These are phyloP conservation scores for Cephalopholis sonnerati DNA, from an alignment of 2,113 vertebrate species.

Conservation along the genomic window DNA sequence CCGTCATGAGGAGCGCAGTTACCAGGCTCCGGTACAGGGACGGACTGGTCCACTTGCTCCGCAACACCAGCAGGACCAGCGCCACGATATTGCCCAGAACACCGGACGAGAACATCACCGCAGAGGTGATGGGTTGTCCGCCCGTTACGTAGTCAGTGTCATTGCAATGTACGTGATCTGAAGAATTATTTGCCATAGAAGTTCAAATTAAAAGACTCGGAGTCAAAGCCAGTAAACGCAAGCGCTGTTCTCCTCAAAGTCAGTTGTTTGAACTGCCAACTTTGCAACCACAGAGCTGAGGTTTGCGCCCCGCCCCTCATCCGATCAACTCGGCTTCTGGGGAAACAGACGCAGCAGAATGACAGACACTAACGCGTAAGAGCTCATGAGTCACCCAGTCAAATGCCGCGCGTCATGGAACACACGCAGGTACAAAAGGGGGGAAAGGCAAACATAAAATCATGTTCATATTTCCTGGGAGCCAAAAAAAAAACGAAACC, in stretches of 20 bases:
- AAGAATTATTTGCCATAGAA: neutral
- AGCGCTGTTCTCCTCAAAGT: neutral
- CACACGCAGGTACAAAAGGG: no score
- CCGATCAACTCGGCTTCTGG: neutral
- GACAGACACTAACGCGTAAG: neutral
- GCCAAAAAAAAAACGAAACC: no score
- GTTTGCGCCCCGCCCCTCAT: neutral
- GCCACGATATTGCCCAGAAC: slow-evolving; percentile 87
- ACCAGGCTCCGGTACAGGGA: slow-evolving; percentile 84
- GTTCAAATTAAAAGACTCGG: neutral
- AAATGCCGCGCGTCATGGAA: no score
- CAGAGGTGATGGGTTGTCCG: slow-evolving; percentile 72
- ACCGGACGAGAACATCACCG: slow-evolving; percentile 84
- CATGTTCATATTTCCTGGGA: no score
- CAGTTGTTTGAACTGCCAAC: neutral
- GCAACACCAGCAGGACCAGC: slow-evolving; percentile 76
- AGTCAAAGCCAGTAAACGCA: no score
- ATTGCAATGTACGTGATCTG: neutral
- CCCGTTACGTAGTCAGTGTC: slow-evolving; percentile 47
- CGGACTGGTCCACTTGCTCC: slow-evolving; percentile 58
- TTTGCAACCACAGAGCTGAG: neutral
- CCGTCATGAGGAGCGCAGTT: slow-evolving; percentile 84
- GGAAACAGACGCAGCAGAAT: neutral
- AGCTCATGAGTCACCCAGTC: no score
- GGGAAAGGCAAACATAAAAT: no score